These are phyloP conservation scores for Pseudomyrmex pallidus DNA, from an alignment of 1,140 invertebrate species.

Conservation along the genomic window DNA sequence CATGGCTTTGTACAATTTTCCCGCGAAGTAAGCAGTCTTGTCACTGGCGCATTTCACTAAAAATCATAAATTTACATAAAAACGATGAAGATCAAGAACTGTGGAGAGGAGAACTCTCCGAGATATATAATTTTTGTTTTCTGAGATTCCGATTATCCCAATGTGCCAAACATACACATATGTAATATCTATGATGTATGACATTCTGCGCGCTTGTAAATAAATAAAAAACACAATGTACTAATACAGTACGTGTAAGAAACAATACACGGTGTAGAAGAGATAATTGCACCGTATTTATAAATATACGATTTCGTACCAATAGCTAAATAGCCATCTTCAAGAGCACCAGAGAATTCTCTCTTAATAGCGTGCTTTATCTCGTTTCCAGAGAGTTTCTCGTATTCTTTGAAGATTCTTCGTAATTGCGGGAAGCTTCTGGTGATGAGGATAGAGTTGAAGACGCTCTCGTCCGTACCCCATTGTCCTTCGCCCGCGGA, in stretches of 20 bases:
- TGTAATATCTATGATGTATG: too few species aligned
- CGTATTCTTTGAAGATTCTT: slow-evolving; percentile 92
- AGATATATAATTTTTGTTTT: too few species aligned
- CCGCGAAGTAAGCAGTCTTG: slow-evolving; percentile 95
- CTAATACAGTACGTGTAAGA: not conserved
- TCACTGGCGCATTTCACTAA: slow-evolving; percentile 93
- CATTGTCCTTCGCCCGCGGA: slow-evolving; percentile 92
- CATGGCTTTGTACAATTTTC: slow-evolving; percentile 95
- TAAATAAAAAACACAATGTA: not conserved
- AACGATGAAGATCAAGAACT: not conserved
- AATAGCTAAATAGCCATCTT: slow-evolving; percentile 94
- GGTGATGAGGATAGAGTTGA: slow-evolving; percentile 93
- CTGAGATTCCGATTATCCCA: too few species aligned
- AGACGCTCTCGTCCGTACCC: slow-evolving; percentile 95
- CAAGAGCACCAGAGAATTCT: slow-evolving; percentile 94
- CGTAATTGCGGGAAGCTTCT: slow-evolving; percentile 93
- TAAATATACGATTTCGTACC: slow-evolving; percentile 86
- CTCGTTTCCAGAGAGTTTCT: slow-evolving; percentile 90
- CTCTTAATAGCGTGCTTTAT: slow-evolving; percentile 95
- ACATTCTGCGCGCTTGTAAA: not conserved
- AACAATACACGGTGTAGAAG: not conserved
- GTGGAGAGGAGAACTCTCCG: not conserved
- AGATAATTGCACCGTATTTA: slow-evolving; percentile 4
- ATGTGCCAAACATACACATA: too few species aligned
- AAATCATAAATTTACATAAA: slow-evolving; percentile 63